A percentile compares a stretch with the other conserved stretches of the same genome.
Evolutionary conservation across 2,888 invertebrate genomes (phyloP).

Genomic region (Priapulus caudatus): DNA sequence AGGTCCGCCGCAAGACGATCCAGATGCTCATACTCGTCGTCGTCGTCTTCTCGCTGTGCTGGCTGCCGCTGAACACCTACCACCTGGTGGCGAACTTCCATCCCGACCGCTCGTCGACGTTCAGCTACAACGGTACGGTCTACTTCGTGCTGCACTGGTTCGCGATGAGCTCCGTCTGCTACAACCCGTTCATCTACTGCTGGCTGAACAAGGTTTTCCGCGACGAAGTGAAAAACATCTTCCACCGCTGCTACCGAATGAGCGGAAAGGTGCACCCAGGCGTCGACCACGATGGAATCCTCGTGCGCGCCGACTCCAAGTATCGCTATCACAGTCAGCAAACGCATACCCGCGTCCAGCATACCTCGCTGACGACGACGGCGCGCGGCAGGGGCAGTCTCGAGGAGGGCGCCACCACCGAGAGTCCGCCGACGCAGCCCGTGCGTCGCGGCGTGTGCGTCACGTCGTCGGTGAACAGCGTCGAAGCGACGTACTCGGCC

Average conservation of each 20-base stretch:
- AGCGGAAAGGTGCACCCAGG: conserved; percentile 25
- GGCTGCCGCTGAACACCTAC: conserved; percentile 42
- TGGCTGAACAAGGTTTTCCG: conserved; percentile 42
- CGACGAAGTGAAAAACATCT: conserved; percentile 30
- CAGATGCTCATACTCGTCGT: conserved; percentile 41
- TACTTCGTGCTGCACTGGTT: conserved; percentile 41
- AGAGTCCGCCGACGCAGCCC: too few relatives aligned
- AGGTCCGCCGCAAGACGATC: conserved; percentile 39
- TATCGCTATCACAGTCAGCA: too few relatives aligned
- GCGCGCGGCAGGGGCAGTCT: too few relatives aligned
- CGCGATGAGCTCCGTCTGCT: conserved; percentile 42
- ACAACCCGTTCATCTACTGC: conserved; percentile 43
- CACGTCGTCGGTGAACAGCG: too few relatives aligned
- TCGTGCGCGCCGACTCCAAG: background rate
- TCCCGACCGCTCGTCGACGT: conserved; percentile 25
- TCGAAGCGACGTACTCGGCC: too few relatives aligned
- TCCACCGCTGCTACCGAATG: conserved; percentile 28
- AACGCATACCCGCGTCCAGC: too few relatives aligned
- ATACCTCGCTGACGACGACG: too few relatives aligned
- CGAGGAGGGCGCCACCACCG: too few relatives aligned
- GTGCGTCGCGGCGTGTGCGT: too few relatives aligned
- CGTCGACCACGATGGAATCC: conserved; percentile 23
- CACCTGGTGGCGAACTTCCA: conserved; percentile 38
- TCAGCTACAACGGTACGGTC: conserved; percentile 34
- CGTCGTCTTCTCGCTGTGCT: conserved; percentile 39